Evolutionary conservation across 1,140 invertebrate genomes (phyloP).

Genomic region (Leptestheria dahalacensis): DNA sequence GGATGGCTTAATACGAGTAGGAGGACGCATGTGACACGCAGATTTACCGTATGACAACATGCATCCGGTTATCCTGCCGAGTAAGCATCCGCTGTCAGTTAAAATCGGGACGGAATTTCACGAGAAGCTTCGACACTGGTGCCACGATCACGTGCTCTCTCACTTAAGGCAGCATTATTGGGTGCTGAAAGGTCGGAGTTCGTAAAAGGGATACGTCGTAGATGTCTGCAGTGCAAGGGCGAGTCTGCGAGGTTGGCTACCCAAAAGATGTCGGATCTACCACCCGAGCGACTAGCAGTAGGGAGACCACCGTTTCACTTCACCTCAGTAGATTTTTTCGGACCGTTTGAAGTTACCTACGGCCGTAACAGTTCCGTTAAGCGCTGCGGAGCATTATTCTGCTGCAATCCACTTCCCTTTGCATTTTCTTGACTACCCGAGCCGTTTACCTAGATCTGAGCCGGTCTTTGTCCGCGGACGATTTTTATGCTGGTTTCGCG

Average conservation of each 20-base stretch:
- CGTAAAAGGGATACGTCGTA: background rate
- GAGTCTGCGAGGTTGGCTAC: background rate
- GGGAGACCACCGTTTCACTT: background rate
- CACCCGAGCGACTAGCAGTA: background rate
- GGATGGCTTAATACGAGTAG: conserved; percentile 1
- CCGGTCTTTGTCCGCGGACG: conserved; percentile 24
- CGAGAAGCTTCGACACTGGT: background rate
- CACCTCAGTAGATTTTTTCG: background rate
- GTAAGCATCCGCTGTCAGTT: background rate
- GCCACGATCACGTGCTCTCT: background rate
- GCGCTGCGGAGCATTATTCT: background rate
- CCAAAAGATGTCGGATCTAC: background rate
- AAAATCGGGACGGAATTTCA: background rate
- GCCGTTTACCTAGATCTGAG: conserved; percentile 23
- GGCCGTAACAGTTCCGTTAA: background rate
- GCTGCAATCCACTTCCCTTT: too few relatives aligned
- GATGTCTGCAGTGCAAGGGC: background rate
- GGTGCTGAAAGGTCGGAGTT: background rate
- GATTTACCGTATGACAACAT: background rate
- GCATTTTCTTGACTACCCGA: background rate
- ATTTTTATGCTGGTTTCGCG: conserved; percentile 26
- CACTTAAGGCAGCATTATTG: background rate
- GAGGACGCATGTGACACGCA: background rate
- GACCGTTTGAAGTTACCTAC: background rate
- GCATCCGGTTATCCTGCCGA: background rate